Evolutionary conservation across 1,140 invertebrate genomes (phyloP), one percentile per base, ranked within the genome.

Genomic region (Zaprionus ghesquierei): DNA sequence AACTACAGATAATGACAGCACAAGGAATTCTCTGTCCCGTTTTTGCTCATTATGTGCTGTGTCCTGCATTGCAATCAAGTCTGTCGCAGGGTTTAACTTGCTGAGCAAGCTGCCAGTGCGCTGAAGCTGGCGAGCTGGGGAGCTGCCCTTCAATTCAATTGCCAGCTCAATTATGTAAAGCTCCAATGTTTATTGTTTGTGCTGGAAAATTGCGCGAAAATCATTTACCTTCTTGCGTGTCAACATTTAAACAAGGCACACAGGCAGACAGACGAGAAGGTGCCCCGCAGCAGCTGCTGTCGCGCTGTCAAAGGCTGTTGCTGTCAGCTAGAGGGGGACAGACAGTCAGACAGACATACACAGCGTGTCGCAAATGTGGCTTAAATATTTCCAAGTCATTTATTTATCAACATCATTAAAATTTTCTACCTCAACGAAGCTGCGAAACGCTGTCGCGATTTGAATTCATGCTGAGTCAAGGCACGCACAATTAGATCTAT

Each of bases 371-470:
- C 79, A 75, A 79, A 73, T 74, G 62, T 70, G 56, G 54, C 76
- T 80, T 89, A 90, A 87, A 89, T 80, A 85, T 89, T 90, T 90
- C 80, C 87, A 89, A 81, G 75, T 87, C 87, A 90, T 90, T 90
- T 90, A 90, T 87, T 90, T 90, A 89, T 60, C 78, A 89, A 77
- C 77, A 77, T 90, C 89, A 90, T 90, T 90, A 90, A 85, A 90
- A 89, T 79, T 73, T 84, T 81, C 73, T 74, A 85, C 77, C 73
- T 50, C 27, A 27, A 25, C 22, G 31, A 13, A 25, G 18, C 10
- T 51, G 49, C 1, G 41, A 38, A 10, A 25, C 27, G 46, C 10
- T 27, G 27, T 35, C 51, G 13, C 25, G 23, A 13, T 44, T 12
- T 9, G 29, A 53, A 38, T 20, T 50, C n/a, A 18, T 53, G 66